These are phyloP conservation scores for Gasterosteus aculeatus DNA, from an alignment of 2,113 vertebrate species.

Conservation along the genomic window DNA sequence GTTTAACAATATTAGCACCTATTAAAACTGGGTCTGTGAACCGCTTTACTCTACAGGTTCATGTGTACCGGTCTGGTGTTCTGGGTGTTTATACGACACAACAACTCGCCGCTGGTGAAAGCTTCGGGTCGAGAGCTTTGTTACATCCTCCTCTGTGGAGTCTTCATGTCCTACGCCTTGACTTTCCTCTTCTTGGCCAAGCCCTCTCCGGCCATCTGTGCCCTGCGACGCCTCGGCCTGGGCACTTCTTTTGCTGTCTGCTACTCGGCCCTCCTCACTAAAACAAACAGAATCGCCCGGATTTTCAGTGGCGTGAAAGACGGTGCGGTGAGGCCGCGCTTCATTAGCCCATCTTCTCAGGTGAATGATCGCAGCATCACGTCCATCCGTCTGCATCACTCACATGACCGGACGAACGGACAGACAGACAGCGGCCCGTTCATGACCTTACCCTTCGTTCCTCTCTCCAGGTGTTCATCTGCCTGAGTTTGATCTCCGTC, in stretches of 20 bases:
- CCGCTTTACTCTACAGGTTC: constrained; percentile 74
- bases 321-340: constrained; percentile 91
- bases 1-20: neutral
- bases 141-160: constrained; percentile 94
- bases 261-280: constrained; percentile 96
- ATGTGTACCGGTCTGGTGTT: constrained; percentile 91
- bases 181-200: constrained; percentile 99
- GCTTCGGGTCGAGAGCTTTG: constrained; percentile 96
- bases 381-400: constrained; percentile 41
- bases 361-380: constrained; percentile 71
- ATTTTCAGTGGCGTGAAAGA: constrained; percentile 97
- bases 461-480: constrained; percentile 86
- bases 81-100: constrained; percentile 93
- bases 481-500: constrained; percentile 93
- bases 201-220: constrained; percentile 93
- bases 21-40: neutral
- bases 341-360: constrained; percentile 98
- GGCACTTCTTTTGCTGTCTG: constrained; percentile 97
- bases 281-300: constrained; percentile 97
- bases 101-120: constrained; percentile 95
- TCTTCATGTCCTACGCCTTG: constrained; percentile 96
- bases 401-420: constrained; percentile 30
- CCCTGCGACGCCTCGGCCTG: constrained; percentile 91
- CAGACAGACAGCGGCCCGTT: constrained; percentile 23
- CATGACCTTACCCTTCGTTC: constrained; percentile 9